Evolutionary conservation across 1,140 invertebrate species (phyloP).

Genomic region (Dendroctonus valens): DNA sequence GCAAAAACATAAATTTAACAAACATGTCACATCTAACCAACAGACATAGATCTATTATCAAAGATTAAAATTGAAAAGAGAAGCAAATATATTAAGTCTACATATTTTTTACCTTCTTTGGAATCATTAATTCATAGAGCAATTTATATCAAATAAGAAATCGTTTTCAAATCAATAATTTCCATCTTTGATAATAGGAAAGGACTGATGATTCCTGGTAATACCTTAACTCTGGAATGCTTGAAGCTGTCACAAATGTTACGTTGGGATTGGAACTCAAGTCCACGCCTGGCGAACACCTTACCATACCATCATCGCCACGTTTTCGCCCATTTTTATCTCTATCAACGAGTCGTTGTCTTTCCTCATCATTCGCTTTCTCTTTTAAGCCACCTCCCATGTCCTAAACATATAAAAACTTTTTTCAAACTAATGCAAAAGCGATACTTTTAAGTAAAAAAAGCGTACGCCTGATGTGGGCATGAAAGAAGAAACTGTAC

Average conservation of each 20-base stretch:
- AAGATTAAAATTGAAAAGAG: too few relatives aligned
- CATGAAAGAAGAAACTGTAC: too few relatives aligned
- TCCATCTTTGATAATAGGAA: too few relatives aligned
- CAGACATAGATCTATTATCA: not conserved
- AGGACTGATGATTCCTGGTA: too few relatives aligned
- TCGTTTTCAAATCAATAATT: too few relatives aligned
- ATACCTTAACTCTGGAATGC: constrained; percentile 42
- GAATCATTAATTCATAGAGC: too few relatives aligned
- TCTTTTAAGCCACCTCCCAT: constrained; percentile 1
- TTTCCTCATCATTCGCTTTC: constrained; percentile 4
- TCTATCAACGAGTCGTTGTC: constrained; percentile 17
- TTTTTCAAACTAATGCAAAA: too few relatives aligned
- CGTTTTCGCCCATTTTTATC: constrained; percentile 20
- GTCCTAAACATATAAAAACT: constrained; percentile 3
- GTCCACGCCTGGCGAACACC: constrained; percentile 45
- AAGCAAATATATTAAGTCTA: too few relatives aligned
- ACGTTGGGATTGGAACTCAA: constrained; percentile 46
- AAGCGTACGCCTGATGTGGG: too few relatives aligned
- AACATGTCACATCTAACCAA: not conserved
- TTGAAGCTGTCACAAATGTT: constrained; percentile 44
- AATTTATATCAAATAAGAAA: too few relatives aligned
- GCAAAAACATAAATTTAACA: not conserved
- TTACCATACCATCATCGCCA: constrained; percentile 30
- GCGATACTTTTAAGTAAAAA: too few relatives aligned
- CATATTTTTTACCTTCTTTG: too few relatives aligned